These are phyloP conservation scores for Drosophila asahinai DNA, from an alignment of 1,140 invertebrate species.

Conservation along the genomic window DNA sequence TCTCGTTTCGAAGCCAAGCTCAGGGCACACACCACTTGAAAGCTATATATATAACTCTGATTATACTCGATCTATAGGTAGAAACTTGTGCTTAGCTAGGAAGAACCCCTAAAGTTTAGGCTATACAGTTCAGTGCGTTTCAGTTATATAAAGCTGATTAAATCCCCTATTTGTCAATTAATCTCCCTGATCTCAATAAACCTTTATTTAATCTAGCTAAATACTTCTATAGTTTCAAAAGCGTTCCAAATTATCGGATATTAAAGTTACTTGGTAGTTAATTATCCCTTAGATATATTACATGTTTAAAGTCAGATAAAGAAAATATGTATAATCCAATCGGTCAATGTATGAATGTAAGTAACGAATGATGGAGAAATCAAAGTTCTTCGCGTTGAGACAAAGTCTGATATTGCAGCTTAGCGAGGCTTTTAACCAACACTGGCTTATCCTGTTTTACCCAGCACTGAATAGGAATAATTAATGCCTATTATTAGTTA, in stretches of 20 bases:
- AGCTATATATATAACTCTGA: constrained; percentile 8
- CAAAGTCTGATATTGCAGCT: constrained; percentile 63
- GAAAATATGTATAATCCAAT: constrained; percentile 4
- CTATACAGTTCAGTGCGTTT: constrained; percentile 10
- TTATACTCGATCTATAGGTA: constrained; percentile 1
- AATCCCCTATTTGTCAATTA: neutral
- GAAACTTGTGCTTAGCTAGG: constrained; percentile 17
- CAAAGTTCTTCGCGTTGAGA: constrained; percentile 36
- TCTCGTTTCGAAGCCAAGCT: constrained; percentile 45
- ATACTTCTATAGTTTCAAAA: neutral
- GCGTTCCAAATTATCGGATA: neutral
- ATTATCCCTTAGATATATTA: constrained; percentile 8
- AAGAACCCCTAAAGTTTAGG: neutral
- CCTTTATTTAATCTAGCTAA: neutral
- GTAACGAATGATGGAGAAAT: constrained; percentile 20
- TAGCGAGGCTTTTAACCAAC: constrained; percentile 34
- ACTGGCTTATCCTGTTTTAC: constrained; percentile 25
- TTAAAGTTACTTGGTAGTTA: no score
- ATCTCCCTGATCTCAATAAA: constrained; percentile 23
- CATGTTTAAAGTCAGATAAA: constrained; percentile 6
- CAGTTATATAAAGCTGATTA: neutral
- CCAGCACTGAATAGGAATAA: neutral
- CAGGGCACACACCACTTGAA: constrained; percentile 44
- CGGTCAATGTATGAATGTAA: constrained; percentile 7
- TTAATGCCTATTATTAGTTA: neutral